These are phyloP conservation scores for Polymixis lichenea DNA, from an alignment of 2,888 invertebrate species.

Conservation along the genomic window DNA sequence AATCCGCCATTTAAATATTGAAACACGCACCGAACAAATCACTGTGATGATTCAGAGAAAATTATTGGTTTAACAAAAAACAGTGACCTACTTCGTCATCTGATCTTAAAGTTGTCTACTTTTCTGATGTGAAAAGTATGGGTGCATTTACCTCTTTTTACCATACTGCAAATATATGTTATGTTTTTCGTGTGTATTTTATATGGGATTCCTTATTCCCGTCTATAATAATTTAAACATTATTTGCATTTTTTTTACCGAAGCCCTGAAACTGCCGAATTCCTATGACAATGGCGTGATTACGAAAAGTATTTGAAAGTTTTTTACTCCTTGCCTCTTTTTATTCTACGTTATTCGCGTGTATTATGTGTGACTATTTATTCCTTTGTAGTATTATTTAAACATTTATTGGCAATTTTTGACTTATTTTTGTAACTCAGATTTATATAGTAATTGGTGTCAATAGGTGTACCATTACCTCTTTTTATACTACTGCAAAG, in stretches of 20 bases:
- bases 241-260: background rate
- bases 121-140: background rate
- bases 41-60: background rate
- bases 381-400: background rate
- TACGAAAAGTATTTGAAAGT: no score
- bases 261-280: background rate
- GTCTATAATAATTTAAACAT: no score
- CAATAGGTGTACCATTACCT: no score
- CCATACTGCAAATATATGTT: background rate
- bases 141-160: background rate
- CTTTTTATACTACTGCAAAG: no score
- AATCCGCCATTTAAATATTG: conserved; percentile 36
- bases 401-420: background rate
- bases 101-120: background rate
- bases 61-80: background rate
- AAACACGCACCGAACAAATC: background rate
- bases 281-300: no score
- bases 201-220: background rate
- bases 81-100: background rate
- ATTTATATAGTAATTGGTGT: no score
- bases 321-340: no score
- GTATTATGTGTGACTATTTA: no score
- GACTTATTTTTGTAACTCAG: background rate
- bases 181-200: background rate
- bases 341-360: no score